These are phyloP conservation scores for Palythoa caribaeorum DNA, from an alignment of 92 coral and sea anemone genomes.

Conservation along the genomic window DNA sequence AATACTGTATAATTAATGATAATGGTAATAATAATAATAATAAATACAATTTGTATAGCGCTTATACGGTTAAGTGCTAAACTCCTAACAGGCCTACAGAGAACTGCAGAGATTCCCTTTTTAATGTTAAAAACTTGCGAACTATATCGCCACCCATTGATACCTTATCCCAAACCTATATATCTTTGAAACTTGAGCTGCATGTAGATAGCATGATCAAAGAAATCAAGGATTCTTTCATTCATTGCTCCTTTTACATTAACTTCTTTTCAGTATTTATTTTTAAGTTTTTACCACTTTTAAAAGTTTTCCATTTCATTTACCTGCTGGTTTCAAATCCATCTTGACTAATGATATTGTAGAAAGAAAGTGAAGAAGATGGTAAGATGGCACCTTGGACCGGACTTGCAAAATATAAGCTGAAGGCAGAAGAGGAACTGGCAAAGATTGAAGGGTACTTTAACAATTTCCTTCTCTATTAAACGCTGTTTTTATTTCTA, in stretches of 20 bases:
- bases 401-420: constrained; percentile 86
- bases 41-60: too few relatives aligned
- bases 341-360: neutral
- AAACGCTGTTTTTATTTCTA: neutral
- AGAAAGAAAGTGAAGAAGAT: constrained; percentile 89
- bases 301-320: neutral
- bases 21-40: too few relatives aligned
- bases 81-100: too few relatives aligned
- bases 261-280: neutral
- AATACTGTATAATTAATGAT: too few relatives aligned
- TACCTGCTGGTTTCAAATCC: too few relatives aligned
- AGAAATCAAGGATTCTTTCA: neutral
- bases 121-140: too few relatives aligned
- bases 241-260: neutral
- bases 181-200: neutral
- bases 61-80: neutral
- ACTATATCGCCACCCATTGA: too few relatives aligned
- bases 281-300: neutral
- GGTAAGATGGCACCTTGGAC: constrained; percentile 94
- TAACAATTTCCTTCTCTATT: neutral
- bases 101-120: too few relatives aligned
- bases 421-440: constrained; percentile 86
- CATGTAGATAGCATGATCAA: too few relatives aligned
- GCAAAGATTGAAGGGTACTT: constrained; percentile 86
- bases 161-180: too few relatives aligned